Conservation (phyloP, 2,888 invertebrate genomes). For the Eupithecia vulgata region DNA sequence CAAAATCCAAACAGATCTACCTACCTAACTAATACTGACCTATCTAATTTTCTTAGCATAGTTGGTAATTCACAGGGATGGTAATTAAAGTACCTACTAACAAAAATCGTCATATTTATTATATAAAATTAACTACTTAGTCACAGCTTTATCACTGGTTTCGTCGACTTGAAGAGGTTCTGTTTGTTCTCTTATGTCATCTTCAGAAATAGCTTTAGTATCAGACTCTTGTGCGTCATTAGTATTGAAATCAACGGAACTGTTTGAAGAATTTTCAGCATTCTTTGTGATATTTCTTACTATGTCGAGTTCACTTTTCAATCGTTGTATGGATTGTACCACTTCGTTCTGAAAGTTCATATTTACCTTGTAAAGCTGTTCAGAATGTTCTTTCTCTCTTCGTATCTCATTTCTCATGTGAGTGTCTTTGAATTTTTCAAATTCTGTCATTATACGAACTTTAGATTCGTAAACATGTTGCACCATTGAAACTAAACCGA, state of each 20-base stretch:
- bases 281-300: constrained; percentile 62
- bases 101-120: constrained; percentile 31
- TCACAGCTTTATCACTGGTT: constrained; percentile 35
- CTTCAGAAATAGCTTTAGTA: constrained; percentile 43
- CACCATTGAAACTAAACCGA: constrained; percentile 75
- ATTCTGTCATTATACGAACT: constrained; percentile 75
- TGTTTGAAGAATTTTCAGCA: constrained; percentile 54
- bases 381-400: constrained; percentile 76
- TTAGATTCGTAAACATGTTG: constrained; percentile 79
- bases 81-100: constrained; percentile 27
- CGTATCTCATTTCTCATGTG: constrained; percentile 72
- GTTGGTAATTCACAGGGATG: neutral
- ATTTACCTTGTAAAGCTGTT: constrained; percentile 76
- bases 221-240: constrained; percentile 45
- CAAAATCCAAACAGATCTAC: neutral
- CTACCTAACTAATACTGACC: neutral
- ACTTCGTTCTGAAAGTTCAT: constrained; percentile 80
- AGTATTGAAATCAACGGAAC: constrained; percentile 66
- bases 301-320: constrained; percentile 76
- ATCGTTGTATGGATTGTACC: constrained; percentile 72
- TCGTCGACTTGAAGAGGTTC: constrained; percentile 18
- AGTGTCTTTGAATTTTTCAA: constrained; percentile 76
- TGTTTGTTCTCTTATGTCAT: constrained; percentile 41
- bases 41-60: neutral
- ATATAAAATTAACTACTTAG: constrained; percentile 41